Evolutionary conservation across 2,113 vertebrate genomes (phyloP).

Genomic region (Spizaetus ornatus): DNA sequence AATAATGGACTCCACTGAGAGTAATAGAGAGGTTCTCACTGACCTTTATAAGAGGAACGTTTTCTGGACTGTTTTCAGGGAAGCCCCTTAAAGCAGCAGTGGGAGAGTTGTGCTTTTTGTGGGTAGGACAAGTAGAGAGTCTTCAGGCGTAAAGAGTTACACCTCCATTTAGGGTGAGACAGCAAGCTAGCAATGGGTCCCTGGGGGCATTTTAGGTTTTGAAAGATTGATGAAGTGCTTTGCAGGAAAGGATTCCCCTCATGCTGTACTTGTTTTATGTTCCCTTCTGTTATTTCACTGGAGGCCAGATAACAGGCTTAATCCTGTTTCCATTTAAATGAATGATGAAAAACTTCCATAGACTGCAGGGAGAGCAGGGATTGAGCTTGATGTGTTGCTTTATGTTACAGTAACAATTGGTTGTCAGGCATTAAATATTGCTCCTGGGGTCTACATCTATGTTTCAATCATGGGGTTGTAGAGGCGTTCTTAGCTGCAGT

Average conservation of each 20-base stretch:
- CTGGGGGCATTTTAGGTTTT: not conserved
- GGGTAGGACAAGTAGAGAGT: not conserved
- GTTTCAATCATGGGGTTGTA: not conserved
- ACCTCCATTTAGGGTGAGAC: not conserved
- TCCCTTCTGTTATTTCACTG: constrained; percentile 36
- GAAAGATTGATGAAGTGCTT: constrained; percentile 44
- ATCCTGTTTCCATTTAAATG: constrained; percentile 30
- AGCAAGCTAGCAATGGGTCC: not conserved
- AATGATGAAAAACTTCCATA: constrained; percentile 21
- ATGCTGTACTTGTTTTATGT: not conserved
- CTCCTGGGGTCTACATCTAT: not conserved
- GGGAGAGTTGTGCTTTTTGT: not conserved
- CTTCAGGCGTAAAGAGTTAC: not conserved
- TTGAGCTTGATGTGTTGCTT: not conserved
- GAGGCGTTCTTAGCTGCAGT: not conserved
- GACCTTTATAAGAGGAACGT: not conserved
- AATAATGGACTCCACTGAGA: not conserved
- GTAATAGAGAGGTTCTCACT: not conserved
- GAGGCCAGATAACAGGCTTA: constrained; percentile 32
- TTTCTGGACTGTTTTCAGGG: not conserved
- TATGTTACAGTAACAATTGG: not conserved
- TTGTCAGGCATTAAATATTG: not conserved
- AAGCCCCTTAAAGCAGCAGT: not conserved
- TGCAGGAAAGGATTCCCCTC: constrained; percentile 18
- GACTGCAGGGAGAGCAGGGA: not conserved